Percentiles rank a stretch among this genome's conserved stretches.
Conservation (phyloP, 2,888 invertebrate species). For the Megamerina dolium region DNA sequence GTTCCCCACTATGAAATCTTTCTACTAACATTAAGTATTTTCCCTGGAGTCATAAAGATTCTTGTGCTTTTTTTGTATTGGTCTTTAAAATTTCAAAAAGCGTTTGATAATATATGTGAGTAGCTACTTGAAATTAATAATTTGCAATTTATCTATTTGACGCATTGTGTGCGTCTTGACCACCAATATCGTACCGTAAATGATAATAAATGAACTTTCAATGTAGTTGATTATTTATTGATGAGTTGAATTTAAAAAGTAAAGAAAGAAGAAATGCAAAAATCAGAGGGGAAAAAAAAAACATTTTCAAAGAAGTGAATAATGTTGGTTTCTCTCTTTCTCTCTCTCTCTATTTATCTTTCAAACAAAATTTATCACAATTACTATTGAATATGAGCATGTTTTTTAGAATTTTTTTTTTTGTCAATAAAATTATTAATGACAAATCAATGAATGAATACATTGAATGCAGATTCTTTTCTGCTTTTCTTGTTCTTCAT, state of each 20-base stretch:
- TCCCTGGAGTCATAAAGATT: too few species aligned
- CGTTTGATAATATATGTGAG: too few species aligned
- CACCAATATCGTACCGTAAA: slow-evolving; percentile 14
- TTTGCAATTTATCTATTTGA: too few species aligned
- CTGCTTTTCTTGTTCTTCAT: too few species aligned
- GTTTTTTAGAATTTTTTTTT: neutral
- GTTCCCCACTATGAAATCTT: too few species aligned
- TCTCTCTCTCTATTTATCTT: slow-evolving; percentile 22
- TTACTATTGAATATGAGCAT: slow-evolving; percentile 35
- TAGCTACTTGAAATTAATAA: too few species aligned
- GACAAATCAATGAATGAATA: slow-evolving; percentile 45
- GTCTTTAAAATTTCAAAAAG: too few species aligned
- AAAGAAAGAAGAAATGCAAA: neutral
- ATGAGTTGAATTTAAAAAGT: slow-evolving; percentile 1
- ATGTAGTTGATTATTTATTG: slow-evolving; percentile 8
- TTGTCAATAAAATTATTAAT: slow-evolving; percentile 35
- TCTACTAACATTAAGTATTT: too few species aligned
- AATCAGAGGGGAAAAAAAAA: neutral
- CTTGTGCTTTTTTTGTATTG: too few species aligned
- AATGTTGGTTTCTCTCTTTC: too few species aligned
- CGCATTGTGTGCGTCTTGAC: neutral
- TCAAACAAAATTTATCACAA: slow-evolving; percentile 39
- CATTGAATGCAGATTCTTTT: slow-evolving; percentile 26
- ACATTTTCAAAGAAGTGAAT: slow-evolving; percentile 18
- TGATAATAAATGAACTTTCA: slow-evolving; percentile 16